These are phyloP conservation scores for Agrilus biguttatus DNA, from an alignment of 2,888 invertebrate genomes.

Conservation along the genomic window DNA sequence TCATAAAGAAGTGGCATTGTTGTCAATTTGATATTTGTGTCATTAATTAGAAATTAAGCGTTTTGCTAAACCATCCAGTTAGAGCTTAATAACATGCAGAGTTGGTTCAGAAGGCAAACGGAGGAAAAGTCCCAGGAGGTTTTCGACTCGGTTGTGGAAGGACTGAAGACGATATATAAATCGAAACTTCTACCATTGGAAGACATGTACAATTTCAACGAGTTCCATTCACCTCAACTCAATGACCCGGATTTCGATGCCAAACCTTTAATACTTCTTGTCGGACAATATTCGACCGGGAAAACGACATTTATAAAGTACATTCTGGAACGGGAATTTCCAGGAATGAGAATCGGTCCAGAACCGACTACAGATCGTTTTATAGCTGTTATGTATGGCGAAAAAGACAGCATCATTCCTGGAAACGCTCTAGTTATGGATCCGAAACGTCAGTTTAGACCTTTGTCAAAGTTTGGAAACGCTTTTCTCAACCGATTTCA, in stretches of 20 bases:
- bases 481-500: conserved; percentile 95
- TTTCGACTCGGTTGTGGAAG: conserved; percentile 83
- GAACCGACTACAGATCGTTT: conserved; percentile 99
- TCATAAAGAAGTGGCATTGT: too few species aligned
- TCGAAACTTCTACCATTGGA: conserved; percentile 83
- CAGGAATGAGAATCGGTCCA: conserved; percentile 95
- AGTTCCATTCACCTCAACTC: conserved; percentile 87
- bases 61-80: conserved; percentile 4
- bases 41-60: too few species aligned
- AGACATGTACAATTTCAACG: conserved; percentile 81
- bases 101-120: conserved; percentile 63
- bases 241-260: conserved; percentile 97
- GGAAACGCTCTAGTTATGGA: conserved; percentile 98
- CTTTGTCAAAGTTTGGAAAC: conserved; percentile 92
- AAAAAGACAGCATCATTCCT: conserved; percentile 87
- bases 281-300: conserved; percentile 96
- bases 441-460: conserved; percentile 90
- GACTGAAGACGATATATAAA: conserved; percentile 85
- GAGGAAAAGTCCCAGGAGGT: conserved; percentile 47
- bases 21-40: too few species aligned
- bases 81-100: conserved; percentile 58
- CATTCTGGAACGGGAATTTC: conserved; percentile 84
- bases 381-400: conserved; percentile 91
- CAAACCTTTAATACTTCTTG: conserved; percentile 92
- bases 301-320: conserved; percentile 94